A percentile compares a stretch with the other conserved stretches of the same genome.
phyloP scores from a whole-genome alignment of 2,113 vertebrate species.

The Turnix velox region DNA sequence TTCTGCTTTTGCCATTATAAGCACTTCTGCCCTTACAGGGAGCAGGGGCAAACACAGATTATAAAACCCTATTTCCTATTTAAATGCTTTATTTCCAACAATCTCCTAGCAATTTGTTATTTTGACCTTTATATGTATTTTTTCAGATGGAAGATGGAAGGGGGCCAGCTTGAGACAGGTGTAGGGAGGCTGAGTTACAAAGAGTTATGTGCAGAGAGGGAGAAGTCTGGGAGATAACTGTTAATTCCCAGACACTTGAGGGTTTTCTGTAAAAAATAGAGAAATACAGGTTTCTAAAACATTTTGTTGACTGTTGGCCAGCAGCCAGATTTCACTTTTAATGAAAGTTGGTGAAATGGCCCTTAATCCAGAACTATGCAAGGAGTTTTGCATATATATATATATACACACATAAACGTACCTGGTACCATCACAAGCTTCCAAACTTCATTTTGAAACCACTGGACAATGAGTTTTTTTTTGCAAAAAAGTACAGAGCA shows the following conservation, averaged over 20 bases:
- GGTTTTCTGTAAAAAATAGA: neutral
- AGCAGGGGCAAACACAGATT: neutral
- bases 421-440: neutral
- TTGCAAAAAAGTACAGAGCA: rapidly evolving
- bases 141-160: neutral
- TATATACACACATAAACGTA: too few relatives aligned
- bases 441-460: neutral
- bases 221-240: neutral
- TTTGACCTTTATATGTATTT: constrained; percentile 6
- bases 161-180: neutral
- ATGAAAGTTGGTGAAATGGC: neutral
- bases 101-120: neutral
- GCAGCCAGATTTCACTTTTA: neutral
- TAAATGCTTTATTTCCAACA: neutral
- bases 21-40: neutral
- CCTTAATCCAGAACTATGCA: neutral
- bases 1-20: neutral
- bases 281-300: neutral
- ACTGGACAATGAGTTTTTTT: neutral
- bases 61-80: neutral
- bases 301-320: rapidly evolving
- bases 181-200: neutral
- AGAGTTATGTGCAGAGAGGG: neutral
- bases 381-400: neutral
- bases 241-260: neutral